Conservation (phyloP, 2,113 vertebrate species). For the Lycocorax pyrrhopterus region DNA sequence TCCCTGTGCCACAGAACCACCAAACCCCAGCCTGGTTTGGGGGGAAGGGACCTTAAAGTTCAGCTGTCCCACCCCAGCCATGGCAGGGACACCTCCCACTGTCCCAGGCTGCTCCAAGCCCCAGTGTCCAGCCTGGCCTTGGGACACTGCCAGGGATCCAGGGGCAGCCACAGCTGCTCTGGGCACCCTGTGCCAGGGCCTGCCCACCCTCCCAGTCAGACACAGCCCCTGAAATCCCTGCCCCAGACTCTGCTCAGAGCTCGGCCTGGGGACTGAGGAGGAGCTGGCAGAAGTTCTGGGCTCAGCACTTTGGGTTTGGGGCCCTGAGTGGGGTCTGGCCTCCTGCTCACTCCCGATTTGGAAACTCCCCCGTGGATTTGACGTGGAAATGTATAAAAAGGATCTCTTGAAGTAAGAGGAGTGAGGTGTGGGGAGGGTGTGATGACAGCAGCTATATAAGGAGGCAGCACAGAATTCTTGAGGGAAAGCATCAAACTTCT, state of each 20-base stretch:
- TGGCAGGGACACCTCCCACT: background rate
- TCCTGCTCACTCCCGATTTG: background rate
- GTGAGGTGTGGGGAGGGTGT: background rate
- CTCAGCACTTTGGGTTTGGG: background rate
- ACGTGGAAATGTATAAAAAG: background rate
- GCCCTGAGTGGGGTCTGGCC: background rate
- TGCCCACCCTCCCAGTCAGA: fast-evolving
- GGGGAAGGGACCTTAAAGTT: too few relatives aligned
- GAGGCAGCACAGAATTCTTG: background rate
- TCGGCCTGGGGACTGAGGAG: background rate
- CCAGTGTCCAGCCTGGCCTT: background rate
- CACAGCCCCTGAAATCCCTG: background rate
- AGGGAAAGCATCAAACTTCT: constrained; percentile 24
- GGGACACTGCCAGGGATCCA: background rate
- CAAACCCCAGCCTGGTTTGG: background rate
- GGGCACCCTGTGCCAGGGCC: background rate
- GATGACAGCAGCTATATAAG: constrained; percentile 10
- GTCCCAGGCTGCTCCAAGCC: background rate
- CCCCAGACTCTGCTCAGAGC: fast-evolving
- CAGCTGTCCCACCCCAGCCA: background rate
- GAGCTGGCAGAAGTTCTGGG: background rate
- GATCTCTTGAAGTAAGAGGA: background rate
- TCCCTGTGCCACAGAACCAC: background rate
- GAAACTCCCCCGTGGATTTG: background rate
- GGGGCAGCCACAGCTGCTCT: background rate